Percentiles rank a stretch among this genome's conserved stretches.
Conservation (phyloP, 2,888 invertebrate species). For the Orthosia cruda region DNA sequence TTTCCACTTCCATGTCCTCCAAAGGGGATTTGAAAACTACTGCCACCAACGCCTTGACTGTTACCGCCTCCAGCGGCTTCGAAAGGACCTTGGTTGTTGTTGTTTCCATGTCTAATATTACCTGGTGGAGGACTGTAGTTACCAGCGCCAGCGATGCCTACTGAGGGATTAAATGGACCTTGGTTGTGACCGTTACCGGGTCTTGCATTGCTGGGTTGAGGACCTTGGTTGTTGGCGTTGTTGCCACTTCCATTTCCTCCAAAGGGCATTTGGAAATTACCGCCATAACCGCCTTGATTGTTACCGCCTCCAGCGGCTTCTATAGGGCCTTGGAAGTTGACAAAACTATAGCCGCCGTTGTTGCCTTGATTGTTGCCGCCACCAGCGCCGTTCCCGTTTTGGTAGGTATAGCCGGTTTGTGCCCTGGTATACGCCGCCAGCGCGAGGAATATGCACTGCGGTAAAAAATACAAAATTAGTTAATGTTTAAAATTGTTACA, state of each 20-base stretch:
- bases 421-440: not conserved
- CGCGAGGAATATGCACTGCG: not conserved
- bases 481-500: not conserved
- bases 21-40: not conserved
- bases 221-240: no score
- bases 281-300: not conserved
- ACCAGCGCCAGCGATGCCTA: no score
- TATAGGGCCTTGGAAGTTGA: not conserved
- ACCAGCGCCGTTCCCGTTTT: no score
- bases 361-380: not conserved
- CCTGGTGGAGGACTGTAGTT: no score
- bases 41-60: not conserved
- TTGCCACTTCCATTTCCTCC: not conserved
- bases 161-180: no score
- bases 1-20: not conserved
- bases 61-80: no score
- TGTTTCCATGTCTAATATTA: no score
- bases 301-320: not conserved
- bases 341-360: not conserved
- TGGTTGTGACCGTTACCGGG: no score
- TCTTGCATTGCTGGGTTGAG: no score
- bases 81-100: no score
- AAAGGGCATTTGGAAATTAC: not conserved
- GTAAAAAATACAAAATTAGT: not conserved
- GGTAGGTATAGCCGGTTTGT: no score